Evolutionary conservation across 2,888 invertebrate species (phyloP).

Genomic region (Drosophila melanocephala): DNA sequence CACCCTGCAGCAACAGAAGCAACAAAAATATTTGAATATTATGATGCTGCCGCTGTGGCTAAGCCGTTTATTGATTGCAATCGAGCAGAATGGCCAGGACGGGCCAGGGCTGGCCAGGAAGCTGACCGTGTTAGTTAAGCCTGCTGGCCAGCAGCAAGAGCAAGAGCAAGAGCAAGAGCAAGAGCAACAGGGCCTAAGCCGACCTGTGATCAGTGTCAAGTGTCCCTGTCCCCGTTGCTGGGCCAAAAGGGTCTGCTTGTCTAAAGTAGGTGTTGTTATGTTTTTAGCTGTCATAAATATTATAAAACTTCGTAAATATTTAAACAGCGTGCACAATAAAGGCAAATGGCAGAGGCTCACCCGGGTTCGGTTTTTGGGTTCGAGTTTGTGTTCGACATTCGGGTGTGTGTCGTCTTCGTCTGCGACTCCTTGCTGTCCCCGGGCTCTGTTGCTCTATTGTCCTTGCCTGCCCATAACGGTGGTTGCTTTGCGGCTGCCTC

Average conservation of each 20-base stretch:
- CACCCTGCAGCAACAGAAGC: slow-evolving; percentile 3
- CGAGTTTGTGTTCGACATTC: neutral
- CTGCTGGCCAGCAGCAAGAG: neutral
- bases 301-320: slow-evolving; percentile 80
- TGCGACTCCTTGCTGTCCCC: slow-evolving; percentile 17
- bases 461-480: slow-evolving; percentile 57
- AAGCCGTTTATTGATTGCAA: slow-evolving; percentile 82
- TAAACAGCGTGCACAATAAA: slow-evolving; percentile 78
- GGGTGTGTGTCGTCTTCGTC: slow-evolving; percentile 1
- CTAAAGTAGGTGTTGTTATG: slow-evolving; percentile 76
- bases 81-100: slow-evolving; percentile 50
- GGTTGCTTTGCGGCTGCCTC: slow-evolving; percentile 44
- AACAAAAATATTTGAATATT: slow-evolving; percentile 63
- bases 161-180: neutral
- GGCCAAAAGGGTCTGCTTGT: slow-evolving; percentile 35
- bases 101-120: slow-evolving; percentile 30
- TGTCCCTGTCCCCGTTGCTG: slow-evolving; percentile 63
- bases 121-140: slow-evolving; percentile 50
- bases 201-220: slow-evolving; percentile 65
- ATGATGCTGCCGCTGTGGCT: slow-evolving; percentile 56
- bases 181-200: slow-evolving; percentile 30
- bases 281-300: slow-evolving; percentile 81
- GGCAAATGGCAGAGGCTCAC: slow-evolving; percentile 74
- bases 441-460: slow-evolving; percentile 33
- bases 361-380: slow-evolving; percentile 22